These are phyloP conservation scores for Rhineura floridana DNA, from an alignment of 2,113 vertebrate genomes.

Conservation along the genomic window DNA sequence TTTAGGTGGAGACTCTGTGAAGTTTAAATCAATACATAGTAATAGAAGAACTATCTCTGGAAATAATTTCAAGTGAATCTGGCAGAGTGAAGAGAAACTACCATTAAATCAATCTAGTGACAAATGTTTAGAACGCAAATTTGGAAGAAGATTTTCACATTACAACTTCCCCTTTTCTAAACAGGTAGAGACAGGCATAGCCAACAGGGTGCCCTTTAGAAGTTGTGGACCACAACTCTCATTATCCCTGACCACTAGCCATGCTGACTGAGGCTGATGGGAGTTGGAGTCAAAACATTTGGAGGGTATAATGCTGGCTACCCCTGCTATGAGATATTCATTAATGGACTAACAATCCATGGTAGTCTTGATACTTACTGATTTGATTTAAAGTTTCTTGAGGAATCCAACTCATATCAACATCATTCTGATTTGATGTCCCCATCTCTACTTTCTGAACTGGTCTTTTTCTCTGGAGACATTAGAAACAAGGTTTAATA, in stretches of 20 bases:
- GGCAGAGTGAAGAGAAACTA: background rate
- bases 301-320: too few relatives aligned
- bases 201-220: background rate
- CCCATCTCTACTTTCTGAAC: constrained; percentile 95
- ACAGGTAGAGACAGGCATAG: background rate
- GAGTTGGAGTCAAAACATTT: too few relatives aligned
- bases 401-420: constrained; percentile 99
- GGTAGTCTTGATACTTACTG: constrained; percentile 82
- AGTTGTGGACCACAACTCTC: too few relatives aligned
- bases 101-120: background rate
- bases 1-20: background rate
- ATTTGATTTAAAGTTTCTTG: constrained; percentile 98
- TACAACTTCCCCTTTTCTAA: background rate
- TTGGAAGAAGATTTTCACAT: background rate
- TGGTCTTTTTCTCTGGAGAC: constrained; percentile 88
- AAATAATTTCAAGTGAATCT: background rate
- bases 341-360: background rate
- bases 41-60: background rate
- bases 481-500: constrained; percentile 5
- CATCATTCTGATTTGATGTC: constrained; percentile 93
- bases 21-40: background rate
- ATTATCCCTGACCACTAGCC: too few relatives aligned
- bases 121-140: background rate
- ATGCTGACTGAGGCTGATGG: too few relatives aligned
- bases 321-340: background rate